Conservation (phyloP, 2,797 vertebrate species). For the Scomberomorus guttatus region DNA sequence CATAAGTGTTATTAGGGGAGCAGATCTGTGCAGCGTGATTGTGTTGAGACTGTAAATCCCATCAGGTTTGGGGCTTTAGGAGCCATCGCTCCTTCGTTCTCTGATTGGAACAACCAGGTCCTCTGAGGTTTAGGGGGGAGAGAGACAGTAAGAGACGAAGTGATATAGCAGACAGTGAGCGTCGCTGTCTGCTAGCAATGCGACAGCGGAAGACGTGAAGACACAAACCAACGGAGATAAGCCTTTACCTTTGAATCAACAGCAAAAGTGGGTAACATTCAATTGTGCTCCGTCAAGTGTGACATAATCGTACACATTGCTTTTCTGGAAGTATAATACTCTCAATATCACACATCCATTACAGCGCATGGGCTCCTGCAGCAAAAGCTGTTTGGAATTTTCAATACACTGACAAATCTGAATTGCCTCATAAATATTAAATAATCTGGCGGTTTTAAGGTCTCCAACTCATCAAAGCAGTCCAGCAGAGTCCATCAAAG, state of each 20-base stretch:
- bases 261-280: not conserved
- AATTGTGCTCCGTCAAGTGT: not conserved
- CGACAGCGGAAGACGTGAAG: conserved; percentile 28
- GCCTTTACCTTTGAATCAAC: conserved; percentile 12
- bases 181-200: conserved; percentile 14
- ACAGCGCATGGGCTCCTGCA: not conserved
- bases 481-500: conserved; percentile 37
- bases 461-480: conserved; percentile 20
- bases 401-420: conserved; percentile 40
- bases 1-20: conserved; percentile 40
- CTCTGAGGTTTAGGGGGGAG: conserved; percentile 44
- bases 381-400: not conserved
- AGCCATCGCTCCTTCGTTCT: conserved; percentile 33
- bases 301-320: conserved; percentile 10
- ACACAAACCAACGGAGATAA: conserved; percentile 29
- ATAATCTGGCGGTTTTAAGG: conserved; percentile 36
- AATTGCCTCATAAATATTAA: conserved; percentile 40
- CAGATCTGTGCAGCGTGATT: conserved; percentile 45
- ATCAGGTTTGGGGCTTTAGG: conserved; percentile 56
- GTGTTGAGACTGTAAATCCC: conserved; percentile 60
- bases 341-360: conserved; percentile 14
- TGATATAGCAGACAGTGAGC: conserved; percentile 13
- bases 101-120: conserved; percentile 40
- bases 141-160: conserved; percentile 9
- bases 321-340: not conserved